Conservation (phyloP, 2,113 vertebrate species). For the Marmota monax region DNA sequence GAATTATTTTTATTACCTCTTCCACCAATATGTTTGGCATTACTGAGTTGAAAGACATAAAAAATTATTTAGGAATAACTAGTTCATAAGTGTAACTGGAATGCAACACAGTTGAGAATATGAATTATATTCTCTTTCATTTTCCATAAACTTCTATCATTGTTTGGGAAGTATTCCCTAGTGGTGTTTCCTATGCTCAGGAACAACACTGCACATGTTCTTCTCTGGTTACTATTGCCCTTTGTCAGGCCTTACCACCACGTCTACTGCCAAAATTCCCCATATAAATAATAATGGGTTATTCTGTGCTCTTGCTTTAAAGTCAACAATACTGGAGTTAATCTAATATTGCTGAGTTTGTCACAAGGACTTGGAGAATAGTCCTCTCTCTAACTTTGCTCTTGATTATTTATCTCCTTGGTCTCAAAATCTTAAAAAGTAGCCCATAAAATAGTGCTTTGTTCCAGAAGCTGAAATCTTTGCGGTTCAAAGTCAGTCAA, state of each 20-base stretch:
- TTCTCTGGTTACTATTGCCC: not conserved
- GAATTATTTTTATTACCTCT: not conserved
- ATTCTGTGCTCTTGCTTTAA: not conserved
- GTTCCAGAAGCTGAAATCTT: not conserved
- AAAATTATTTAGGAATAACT: not conserved
- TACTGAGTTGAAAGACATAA: not conserved
- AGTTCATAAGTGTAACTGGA: not conserved
- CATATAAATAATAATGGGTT: not conserved
- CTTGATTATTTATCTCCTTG: not conserved
- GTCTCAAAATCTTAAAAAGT: constrained; percentile 2
- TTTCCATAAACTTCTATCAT: not conserved
- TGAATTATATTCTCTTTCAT: not conserved
- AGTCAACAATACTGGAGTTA: not conserved
- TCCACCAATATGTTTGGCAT: not conserved
- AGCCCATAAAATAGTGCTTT: not conserved
- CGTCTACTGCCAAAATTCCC: not conserved
- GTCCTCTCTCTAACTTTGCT: not conserved
- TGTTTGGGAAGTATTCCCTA: not conserved
- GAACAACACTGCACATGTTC: not conserved
- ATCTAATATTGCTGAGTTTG: not conserved
- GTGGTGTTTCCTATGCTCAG: not conserved
- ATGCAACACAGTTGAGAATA: not conserved
- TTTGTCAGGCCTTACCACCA: not conserved
- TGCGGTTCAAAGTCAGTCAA: not conserved
- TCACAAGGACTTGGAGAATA: not conserved